These are phyloP conservation scores for Tinea semifulvella DNA, from an alignment of 2,888 invertebrate species.

Conservation along the genomic window DNA sequence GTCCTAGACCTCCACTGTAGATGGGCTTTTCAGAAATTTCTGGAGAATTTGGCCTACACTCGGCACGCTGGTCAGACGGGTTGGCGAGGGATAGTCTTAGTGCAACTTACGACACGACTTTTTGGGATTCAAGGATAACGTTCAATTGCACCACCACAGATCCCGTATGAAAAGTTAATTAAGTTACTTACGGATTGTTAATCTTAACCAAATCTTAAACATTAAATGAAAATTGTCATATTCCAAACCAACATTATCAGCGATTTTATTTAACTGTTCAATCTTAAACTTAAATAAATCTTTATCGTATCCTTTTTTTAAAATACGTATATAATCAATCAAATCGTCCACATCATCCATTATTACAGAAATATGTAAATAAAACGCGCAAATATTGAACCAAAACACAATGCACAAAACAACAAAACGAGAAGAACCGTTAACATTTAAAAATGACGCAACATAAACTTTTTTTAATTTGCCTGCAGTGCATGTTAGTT, in stretches of 20 bases:
- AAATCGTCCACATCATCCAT: conserved; percentile 53
- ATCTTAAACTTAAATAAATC: conserved; percentile 50
- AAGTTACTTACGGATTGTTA: conserved; percentile 51
- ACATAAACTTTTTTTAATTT: no score
- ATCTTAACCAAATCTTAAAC: conserved; percentile 57
- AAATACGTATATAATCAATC: conserved; percentile 46
- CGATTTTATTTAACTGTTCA: conserved; percentile 40
- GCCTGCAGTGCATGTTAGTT: no score
- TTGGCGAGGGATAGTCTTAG: no score
- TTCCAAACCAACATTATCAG: conserved; percentile 38
- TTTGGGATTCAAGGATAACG: neutral
- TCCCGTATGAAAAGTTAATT: neutral
- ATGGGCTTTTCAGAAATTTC: no score
- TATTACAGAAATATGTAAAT: neutral
- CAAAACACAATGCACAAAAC: neutral
- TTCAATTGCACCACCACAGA: neutral
- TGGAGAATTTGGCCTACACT: no score
- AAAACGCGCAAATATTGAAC: neutral
- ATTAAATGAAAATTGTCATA: conserved; percentile 49
- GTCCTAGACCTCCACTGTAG: no score
- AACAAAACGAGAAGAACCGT: neutral
- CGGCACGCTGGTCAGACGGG: no score
- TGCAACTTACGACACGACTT: no score
- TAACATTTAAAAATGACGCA: conserved; percentile 9
- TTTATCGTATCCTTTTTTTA: conserved; percentile 55